Evolutionary conservation across 2,888 invertebrate genomes (phyloP).

Genomic region (Hemaris fuciformis): DNA sequence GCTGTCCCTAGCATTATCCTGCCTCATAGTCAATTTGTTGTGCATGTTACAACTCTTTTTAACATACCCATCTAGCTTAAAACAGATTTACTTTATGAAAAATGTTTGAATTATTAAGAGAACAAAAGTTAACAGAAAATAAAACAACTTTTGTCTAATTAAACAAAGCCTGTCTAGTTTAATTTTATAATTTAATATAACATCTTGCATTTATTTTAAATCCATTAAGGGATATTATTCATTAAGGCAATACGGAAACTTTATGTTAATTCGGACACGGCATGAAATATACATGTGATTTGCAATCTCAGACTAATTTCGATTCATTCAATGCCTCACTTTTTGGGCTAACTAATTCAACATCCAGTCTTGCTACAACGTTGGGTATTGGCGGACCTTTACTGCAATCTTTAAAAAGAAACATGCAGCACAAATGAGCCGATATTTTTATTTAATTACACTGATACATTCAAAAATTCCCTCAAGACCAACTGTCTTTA

Average conservation of each 20-base stretch:
- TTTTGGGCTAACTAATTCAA: not conserved
- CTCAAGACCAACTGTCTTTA: not conserved
- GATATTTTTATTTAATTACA: not conserved
- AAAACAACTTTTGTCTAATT: no score
- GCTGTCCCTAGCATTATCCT: not conserved
- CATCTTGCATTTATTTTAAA: not conserved
- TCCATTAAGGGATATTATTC: not conserved
- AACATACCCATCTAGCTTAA: no score
- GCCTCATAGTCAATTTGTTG: not conserved
- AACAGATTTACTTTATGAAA: no score
- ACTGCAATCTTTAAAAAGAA: no score
- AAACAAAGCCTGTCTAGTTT: no score
- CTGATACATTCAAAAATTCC: not conserved
- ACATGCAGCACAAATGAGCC: not conserved
- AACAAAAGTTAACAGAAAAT: no score
- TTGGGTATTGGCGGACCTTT: not conserved
- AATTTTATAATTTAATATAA: no score
- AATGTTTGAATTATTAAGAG: no score
- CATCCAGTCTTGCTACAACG: not conserved
- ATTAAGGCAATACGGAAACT: not conserved
- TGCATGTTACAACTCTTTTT: not conserved
- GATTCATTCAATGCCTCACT: not conserved
- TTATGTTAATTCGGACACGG: not conserved
- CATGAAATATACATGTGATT: not conserved
- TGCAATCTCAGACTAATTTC: not conserved